Base-by-base conservation (phyloP, 2,797 vertebrate species). In the Hypotaenidia philippensis region DNA sequence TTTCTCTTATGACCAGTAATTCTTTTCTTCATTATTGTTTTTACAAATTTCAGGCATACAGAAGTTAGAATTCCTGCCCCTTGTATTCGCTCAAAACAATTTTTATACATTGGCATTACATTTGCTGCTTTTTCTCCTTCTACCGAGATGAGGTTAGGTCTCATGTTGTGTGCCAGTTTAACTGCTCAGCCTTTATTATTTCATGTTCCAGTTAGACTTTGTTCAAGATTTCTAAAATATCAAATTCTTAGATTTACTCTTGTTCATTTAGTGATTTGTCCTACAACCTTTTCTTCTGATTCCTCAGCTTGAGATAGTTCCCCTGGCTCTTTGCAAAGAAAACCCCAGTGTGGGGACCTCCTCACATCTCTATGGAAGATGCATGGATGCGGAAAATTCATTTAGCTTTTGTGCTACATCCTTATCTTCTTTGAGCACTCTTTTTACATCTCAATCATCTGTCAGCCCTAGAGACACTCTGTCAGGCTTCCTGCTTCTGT, bases 371-470 rank as follows among this genome's bases (percentile, higher is more conserved):
- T 69, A 25, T 1, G 1, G 55, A 78, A 88, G 41, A 81, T 32
- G 11, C 18, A 50, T 4, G 16, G 83, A 94, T 81, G 27, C 25
- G 44, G 40, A 86, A 31, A 79, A 91, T 79, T 84, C 26, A 66
- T 79, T 82, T 79, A 13, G 59, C 52, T 84, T 94, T 90, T 79
- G 26, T 84, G 44, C 52, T 88, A 88, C 74, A 18, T 79, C 59
- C 59, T 95, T 95, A 95, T 96, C 93, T 93, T 91, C 91, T 90
- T 69, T 53, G 70, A 95, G 88, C 90, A 94, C 52, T 95, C 85
- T 84, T 94, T 93, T 93, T 74, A 79, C 88, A 88, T 94, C 89
- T 95, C 93, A 95, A 38, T 96, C 90, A 82, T 95, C 74, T 55
- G 40, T 76, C 83, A 86, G 77, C 76, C 85, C 56, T 92, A 56